phyloP scores from a whole-genome alignment of 2,888 invertebrate species.

The Parapristionchus giblindavisi region DNA sequence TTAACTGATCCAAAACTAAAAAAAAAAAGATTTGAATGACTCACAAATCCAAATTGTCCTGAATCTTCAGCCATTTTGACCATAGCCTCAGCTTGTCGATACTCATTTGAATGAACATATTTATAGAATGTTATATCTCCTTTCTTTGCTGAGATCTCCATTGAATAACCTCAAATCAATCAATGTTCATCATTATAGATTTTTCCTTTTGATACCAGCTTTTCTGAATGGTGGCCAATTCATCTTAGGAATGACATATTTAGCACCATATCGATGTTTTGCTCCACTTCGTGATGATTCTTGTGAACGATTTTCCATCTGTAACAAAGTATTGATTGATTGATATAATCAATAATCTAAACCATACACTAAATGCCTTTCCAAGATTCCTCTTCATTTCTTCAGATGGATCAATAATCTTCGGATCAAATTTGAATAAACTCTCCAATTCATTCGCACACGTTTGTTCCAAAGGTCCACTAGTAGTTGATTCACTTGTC shows the following conservation, averaged over 20 bases:
- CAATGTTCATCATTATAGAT: too few species aligned
- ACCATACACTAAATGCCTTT: constrained; percentile 49
- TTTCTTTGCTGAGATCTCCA: constrained; percentile 41
- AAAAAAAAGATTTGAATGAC: not conserved
- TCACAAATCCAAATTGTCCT: constrained; percentile 2
- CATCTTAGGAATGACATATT: constrained; percentile 17
- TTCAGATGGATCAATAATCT: constrained; percentile 54
- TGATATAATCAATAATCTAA: constrained; percentile 4
- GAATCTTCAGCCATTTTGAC: constrained; percentile 35
- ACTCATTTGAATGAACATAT: constrained; percentile 42
- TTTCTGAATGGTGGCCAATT: constrained; percentile 47
- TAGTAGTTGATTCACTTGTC: too few species aligned
- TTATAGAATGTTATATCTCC: constrained; percentile 43
- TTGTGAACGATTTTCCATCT: constrained; percentile 26
- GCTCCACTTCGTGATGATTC: not conserved
- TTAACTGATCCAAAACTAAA: too few species aligned
- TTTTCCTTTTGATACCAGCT: too few species aligned
- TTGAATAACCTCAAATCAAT: too few species aligned
- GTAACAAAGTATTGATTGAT: not conserved
- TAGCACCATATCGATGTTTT: constrained; percentile 2
- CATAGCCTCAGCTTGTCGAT: constrained; percentile 38
- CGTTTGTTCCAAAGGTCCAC: not conserved
- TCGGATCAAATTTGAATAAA: constrained; percentile 46
- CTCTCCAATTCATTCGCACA: constrained; percentile 1
- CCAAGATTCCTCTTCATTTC: constrained; percentile 58